A percentile compares a stretch with the other conserved stretches of the same genome.
These are phyloP conservation scores for Hypotaenidia okinawae DNA, from an alignment of 2,797 vertebrate genomes.

Conservation along the genomic window DNA sequence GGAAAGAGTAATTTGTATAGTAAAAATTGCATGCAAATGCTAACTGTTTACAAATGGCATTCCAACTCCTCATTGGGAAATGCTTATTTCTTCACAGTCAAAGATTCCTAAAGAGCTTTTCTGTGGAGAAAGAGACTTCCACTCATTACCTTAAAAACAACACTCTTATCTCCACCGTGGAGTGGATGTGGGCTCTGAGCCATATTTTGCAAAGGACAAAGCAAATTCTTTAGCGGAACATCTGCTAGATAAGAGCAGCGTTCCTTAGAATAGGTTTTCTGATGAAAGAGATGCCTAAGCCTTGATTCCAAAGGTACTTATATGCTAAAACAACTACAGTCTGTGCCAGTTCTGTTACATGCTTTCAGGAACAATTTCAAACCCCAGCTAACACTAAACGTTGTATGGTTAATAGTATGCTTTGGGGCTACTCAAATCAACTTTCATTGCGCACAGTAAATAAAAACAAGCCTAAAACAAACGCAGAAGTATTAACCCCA, in stretches of 20 bases:
- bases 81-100: constrained; percentile 35
- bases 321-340: background rate
- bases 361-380: background rate
- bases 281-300: constrained; percentile 47
- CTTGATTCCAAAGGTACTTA: constrained; percentile 32
- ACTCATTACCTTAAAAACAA: constrained; percentile 50
- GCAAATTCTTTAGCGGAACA: constrained; percentile 46
- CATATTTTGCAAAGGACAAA: constrained; percentile 54
- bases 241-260: constrained; percentile 47
- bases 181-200: constrained; percentile 32
- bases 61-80: constrained; percentile 4
- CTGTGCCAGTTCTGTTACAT: background rate
- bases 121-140: background rate
- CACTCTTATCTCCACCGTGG: constrained; percentile 14
- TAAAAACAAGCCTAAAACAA: background rate
- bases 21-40: constrained; percentile 13
- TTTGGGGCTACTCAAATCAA: background rate
- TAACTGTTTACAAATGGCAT: constrained; percentile 29
- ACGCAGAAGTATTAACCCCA: background rate
- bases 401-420: background rate
- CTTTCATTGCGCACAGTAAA: background rate
- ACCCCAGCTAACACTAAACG: background rate
- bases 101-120: constrained; percentile 43
- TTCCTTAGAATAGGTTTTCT: constrained; percentile 56
- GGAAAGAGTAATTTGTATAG: background rate